Evolutionary conservation across 2,888 invertebrate genomes (phyloP), one percentile per base, ranked within the genome.

Genomic region (Lasioglossum leucozonium): DNA sequence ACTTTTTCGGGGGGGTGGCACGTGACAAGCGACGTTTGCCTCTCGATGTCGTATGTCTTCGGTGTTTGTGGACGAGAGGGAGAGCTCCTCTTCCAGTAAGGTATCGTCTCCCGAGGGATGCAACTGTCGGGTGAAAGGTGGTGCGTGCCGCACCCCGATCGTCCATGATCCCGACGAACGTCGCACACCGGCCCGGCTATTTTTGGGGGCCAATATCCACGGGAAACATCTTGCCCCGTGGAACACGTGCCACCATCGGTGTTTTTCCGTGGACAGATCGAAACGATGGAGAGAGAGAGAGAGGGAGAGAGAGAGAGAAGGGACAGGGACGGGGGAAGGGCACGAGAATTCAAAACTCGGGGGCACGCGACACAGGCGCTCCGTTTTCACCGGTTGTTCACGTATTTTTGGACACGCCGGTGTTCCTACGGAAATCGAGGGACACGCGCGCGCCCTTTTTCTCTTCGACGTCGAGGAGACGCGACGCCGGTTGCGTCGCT

Each of bases 181-280:
- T 73, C 78, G 30, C 62, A n/a, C 77, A 67, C 74, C 51, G 37
- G 34, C 55, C 26, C 30, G 22, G 72, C 84, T 90, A 91, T 91
- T 90, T 90, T 89, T 88, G 84, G 74, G n/a, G 40, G 13, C n/a
- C 69, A n/a, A 40, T 40, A 83, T 85, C 67, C 73, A 76, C 73
- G 86, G 73, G 44, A 51, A 87, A 87, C 91, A 90, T 88, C 83
- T 90, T 91, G 91, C 69, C n/a, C n/a, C 51, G 10, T 37, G 72
- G 82, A 90, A 88, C 91, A 91, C 91, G 90, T 89, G 89, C 86
- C 89, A 44, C 40, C 82, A 82, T 83, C 83, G 81, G 69, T 88
- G 84, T 86, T 90, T 86, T 87, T 81, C 83, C 75, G 65, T 62
- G 40, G 65, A 77, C 78, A 62, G 80, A 85, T 72, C 81, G 62